These are phyloP conservation scores for Arenicola marina DNA, from an alignment of 2,888 invertebrate species.

Conservation along the genomic window DNA sequence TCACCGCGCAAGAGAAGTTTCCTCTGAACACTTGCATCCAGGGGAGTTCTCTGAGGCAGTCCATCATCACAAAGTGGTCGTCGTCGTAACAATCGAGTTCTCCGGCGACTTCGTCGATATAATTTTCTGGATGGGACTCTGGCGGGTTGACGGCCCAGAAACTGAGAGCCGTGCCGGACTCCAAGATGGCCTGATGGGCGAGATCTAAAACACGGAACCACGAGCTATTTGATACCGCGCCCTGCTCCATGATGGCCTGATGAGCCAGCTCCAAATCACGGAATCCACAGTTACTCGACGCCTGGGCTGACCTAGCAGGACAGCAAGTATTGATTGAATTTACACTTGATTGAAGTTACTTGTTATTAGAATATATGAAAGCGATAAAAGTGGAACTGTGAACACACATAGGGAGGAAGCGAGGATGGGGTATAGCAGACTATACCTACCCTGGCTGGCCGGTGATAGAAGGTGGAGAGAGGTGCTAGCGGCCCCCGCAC, in stretches of 20 bases:
- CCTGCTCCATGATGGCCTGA: background rate
- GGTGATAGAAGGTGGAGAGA: slow-evolving; percentile 17
- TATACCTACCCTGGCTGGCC: background rate
- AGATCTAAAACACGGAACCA: slow-evolving; percentile 16
- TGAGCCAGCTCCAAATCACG: background rate
- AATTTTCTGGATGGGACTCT: slow-evolving; percentile 12
- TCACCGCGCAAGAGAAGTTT: no score
- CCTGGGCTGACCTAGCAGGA: no score
- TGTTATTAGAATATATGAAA: no score
- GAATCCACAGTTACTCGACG: no score
- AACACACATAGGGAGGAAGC: no score
- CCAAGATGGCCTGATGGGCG: slow-evolving; percentile 33
- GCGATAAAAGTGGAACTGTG: no score
- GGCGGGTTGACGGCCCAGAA: slow-evolving; percentile 14
- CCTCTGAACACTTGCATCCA: no score
- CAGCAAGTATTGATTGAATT: background rate
- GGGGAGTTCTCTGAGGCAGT: slow-evolving; percentile 4
- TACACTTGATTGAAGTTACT: no score
- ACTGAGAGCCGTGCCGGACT: slow-evolving; percentile 29
- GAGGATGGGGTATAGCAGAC: no score
- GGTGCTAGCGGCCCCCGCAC: slow-evolving; percentile 23
- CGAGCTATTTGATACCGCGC: background rate
- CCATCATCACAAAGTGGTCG: background rate
- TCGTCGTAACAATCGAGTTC: slow-evolving; percentile 7
- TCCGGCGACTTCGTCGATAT: slow-evolving; percentile 16